Base-by-base conservation (phyloP, 1,140 invertebrate genomes). In the Thalassaphorura encarpata region DNA sequence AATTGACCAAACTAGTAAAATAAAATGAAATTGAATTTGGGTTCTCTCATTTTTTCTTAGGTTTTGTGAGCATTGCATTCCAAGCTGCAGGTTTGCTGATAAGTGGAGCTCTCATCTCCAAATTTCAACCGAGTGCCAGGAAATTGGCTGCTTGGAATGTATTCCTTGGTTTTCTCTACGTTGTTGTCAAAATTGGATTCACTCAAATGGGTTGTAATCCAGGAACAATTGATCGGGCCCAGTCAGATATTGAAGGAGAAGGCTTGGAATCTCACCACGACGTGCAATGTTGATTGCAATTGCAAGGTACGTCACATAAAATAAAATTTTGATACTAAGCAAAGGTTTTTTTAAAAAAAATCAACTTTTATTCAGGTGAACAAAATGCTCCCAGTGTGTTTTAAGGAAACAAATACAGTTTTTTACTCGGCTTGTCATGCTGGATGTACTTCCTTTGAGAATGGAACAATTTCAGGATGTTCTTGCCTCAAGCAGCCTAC, bases 101-200 rank as follows among this genome's bases (percentile, higher is more conserved):
- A 0, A 83, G 83, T 11, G 84, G 83, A 0, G 66, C 80, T 8
- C 61, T 85, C 1, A 83, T 87, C 16, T 80, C 81, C 0, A 79
- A 77, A 56, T 84, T 78, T 60, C 82, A 82, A 67, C 84, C 84
- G 0, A 75, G 76, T 49, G 82, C 84, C 0, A 72, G 82, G 26
- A 79, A 78, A 54, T 71, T 87, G 58, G 83, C 83, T 6, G 78
- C 73, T 1, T 87, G 83, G 82, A 86, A 86, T 68, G 79, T 85
- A 1, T 72, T 85, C 51, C 77, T 83, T 11, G 83, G 83, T 29
- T 69, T 78, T 1, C 69, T 84, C 43, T 60, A 52, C 13, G 60
- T 62, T 11, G 13, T 40, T 1, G 49, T 54, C 18, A 58, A 58
- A 33, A 28, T 26, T 6, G 27, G 24, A 33, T 64, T 61, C 43